Evolutionary conservation across 2,888 invertebrate genomes (phyloP), one percentile per base, ranked within the genome.

Genomic region (Ectropis crepuscularia): DNA sequence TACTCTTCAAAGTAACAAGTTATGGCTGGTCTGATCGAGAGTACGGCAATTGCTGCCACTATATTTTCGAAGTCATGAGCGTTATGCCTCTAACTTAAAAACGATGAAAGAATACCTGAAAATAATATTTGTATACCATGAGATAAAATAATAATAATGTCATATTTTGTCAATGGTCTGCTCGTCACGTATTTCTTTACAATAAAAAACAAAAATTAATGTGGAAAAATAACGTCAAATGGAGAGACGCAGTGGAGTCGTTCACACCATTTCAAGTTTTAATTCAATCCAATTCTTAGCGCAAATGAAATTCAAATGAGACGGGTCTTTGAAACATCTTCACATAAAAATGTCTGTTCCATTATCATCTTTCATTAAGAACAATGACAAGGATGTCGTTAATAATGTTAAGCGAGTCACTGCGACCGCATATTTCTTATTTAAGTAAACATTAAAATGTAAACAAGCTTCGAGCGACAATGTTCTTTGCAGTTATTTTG

Each of bases 401-500:
- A 81, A 82, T 80, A 80, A 77, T 62, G 71, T 46, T 61, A 57
- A 79, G 73, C 78, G 74, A 78, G 73, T 72, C 77, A 75, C 73
- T 69, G 74, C 70, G 79, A 74, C 73, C 75, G 74, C 81, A 83
- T 88, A 84, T 87, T 87, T 88, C 81, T 85, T 75, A 76, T 77
- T 82, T 77, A 86, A 85, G 83, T 84, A 76, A 78, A 77, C 83
- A 85, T 87, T 83, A 83, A 85, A 85, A 85, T 86, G 83, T 86
- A 85, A 87, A 86, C 82, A 85, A 83, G 81, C 79, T 75, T 70
- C 70, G 65, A 66, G 76, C 74, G 74, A 77, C 77, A 74, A 77
- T 80, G 78, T 82, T 78, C 75, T 79, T 77, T 78, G 79, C 77
- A 79, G 80, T 83, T 80, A 83, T 83, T 86, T 82, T 82, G 84